These are phyloP conservation scores for Porites evermanni DNA, from an alignment of 92 coral and sea anemone species.

Conservation along the genomic window DNA sequence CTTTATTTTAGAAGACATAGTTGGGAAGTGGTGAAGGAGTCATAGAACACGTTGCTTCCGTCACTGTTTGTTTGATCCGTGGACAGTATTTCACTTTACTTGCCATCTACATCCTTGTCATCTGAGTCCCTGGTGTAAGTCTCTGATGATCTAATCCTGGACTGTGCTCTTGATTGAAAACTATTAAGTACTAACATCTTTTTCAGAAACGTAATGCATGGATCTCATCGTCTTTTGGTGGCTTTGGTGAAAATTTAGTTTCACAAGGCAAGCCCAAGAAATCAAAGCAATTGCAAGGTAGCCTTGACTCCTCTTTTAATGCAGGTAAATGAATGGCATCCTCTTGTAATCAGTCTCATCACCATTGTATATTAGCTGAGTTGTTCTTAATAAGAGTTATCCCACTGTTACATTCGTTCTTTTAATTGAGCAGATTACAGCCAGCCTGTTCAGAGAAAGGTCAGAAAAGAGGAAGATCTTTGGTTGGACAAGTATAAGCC, in stretches of 20 bases:
- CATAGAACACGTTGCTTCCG: no score
- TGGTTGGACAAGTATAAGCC: constrained; percentile 96
- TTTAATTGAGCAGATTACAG: neutral
- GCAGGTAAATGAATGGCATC: neutral
- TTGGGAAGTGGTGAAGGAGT: no score
- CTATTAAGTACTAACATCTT: neutral
- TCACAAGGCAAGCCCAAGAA: constrained; percentile 35
- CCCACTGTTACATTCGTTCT: neutral
- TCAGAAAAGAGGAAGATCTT: constrained; percentile 58
- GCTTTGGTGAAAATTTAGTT: constrained; percentile 48
- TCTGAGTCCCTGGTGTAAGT: no score
- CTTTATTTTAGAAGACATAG: neutral
- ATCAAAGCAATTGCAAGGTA: constrained; percentile 39
- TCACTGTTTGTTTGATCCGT: no score
- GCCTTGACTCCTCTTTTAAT: constrained; percentile 3
- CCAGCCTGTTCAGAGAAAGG: neutral
- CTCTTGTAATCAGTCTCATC: neutral
- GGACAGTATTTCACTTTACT: no score
- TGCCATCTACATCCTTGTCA: no score
- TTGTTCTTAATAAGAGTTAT: neutral
- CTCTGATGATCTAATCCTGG: no score
- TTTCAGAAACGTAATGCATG: constrained; percentile 68
- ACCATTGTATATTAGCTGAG: neutral
- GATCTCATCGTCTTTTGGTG: constrained; percentile 94
- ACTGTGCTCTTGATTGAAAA: no score